phyloP scores from a whole-genome alignment of 2,888 invertebrate species.

The Erebia aethiops region DNA sequence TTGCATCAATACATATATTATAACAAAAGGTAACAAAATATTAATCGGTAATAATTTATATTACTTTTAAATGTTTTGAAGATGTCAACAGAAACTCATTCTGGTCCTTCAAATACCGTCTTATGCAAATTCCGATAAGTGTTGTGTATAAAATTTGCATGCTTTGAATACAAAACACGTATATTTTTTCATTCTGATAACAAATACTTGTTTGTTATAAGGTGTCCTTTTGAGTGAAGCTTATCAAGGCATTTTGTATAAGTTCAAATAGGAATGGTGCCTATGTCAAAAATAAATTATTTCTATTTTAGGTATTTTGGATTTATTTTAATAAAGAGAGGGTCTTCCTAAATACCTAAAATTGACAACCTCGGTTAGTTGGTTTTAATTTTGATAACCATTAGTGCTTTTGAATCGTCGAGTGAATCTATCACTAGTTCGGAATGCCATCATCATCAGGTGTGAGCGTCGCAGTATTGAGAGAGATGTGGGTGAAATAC shows the following conservation, averaged over 20 bases:
- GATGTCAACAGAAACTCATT: neutral
- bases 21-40: neutral
- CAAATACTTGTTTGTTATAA: slow-evolving; percentile 10
- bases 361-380: too few relatives aligned
- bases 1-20: neutral
- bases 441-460: too few relatives aligned
- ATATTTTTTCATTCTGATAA: slow-evolving; percentile 4
- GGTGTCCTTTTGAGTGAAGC: slow-evolving; percentile 5
- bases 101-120: slow-evolving; percentile 11
- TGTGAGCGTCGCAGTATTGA: too few relatives aligned
- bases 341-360: too few relatives aligned
- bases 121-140: slow-evolving; percentile 51
- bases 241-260: neutral
- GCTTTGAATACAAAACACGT: slow-evolving; percentile 34
- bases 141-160: slow-evolving; percentile 45
- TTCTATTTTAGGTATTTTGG: too few relatives aligned
- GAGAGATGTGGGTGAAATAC: too few relatives aligned
- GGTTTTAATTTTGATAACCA: too few relatives aligned
- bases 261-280: too few relatives aligned
- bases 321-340: too few relatives aligned
- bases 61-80: neutral
- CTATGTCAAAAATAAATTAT: too few relatives aligned
- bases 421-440: too few relatives aligned
- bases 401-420: too few relatives aligned
- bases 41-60: neutral